Evolutionary conservation across 2,113 vertebrate genomes (phyloP).

Genomic region (Ophiodon elongatus): DNA sequence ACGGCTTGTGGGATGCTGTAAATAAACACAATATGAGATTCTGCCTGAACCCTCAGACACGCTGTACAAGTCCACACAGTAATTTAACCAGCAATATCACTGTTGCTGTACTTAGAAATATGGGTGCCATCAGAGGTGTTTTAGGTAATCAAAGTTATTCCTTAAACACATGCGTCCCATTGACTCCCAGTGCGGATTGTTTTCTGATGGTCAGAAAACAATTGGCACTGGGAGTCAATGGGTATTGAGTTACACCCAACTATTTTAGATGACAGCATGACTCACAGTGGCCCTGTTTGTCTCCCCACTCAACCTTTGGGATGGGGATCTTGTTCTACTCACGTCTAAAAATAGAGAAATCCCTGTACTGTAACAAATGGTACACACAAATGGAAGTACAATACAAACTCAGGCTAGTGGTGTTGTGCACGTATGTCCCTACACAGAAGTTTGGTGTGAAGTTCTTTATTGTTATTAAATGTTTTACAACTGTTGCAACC

Average conservation of each 20-base stretch:
- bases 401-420: constrained; percentile 3
- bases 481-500: background rate
- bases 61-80: background rate
- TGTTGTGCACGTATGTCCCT: background rate
- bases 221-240: too few relatives aligned
- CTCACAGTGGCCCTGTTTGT: background rate
- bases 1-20: constrained; percentile 10
- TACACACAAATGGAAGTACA: constrained; percentile 23
- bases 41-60: background rate
- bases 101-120: background rate
- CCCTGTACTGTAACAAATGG: constrained; percentile 2
- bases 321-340: constrained; percentile 31
- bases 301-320: constrained; percentile 41
- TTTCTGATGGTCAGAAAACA: too few relatives aligned
- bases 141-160: constrained; percentile 23
- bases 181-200: constrained; percentile 39
- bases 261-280: constrained; percentile 48
- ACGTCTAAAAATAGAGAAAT: constrained; percentile 67
- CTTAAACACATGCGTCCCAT: constrained; percentile 24
- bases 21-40: constrained; percentile 41
- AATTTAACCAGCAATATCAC: background rate
- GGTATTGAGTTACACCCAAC: constrained; percentile 57
- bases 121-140: background rate
- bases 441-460: background rate
- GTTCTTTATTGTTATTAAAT: background rate